Base-by-base conservation (phyloP, 2,797 vertebrate genomes). In the Enteromius treurensis region DNA sequence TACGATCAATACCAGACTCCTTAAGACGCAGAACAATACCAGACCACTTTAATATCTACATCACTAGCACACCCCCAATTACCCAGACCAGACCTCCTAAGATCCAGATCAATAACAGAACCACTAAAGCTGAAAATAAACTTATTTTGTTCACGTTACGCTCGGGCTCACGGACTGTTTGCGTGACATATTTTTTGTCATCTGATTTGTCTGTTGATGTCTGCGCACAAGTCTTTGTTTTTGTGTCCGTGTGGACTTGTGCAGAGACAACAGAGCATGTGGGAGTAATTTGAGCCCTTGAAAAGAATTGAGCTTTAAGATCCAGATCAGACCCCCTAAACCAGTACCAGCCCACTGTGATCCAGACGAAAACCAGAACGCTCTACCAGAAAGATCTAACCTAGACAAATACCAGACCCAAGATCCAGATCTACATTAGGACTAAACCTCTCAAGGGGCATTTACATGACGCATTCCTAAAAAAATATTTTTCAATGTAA, bases 21-120 rank as follows among this genome's bases (percentile, higher is more conserved):
- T 60, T 26, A 23, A 76, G 34, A 42, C 14, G n/a, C 21, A 60
- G 53, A 77, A 42, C 53, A 40, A 42, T 42, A 75, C 49, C 49
- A 37, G 32, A 23, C 21, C 32, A 32, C 13, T 76, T 37, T 14
- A 58, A n/a, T 40, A 40, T 19, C 29, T 14, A 37, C 32, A 53
- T 75, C 49, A 75, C 19, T 51, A 51, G 19, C 49, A 53, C 19
- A 53, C 23, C 19, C 37, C 53, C n/a, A 37, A 9, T 60, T 51
- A 17, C n/a, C 34, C 34, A 77, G 74, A 60, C n/a, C 53, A 77
- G 34, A 42, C 53, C 53, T 42, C n/a, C 4, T 77, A 58, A 58
- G 21, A 60, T 34, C 32, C 34, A 76, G 51, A 76, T 40, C 21
- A 23, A 37, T 58, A 58, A 17, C 29, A 55, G 69, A 29, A 73